Evolutionary conservation across 2,888 invertebrate species (phyloP), one percentile per base, ranked within the genome.

Genomic region (Sarcophaga caerulescens): DNA sequence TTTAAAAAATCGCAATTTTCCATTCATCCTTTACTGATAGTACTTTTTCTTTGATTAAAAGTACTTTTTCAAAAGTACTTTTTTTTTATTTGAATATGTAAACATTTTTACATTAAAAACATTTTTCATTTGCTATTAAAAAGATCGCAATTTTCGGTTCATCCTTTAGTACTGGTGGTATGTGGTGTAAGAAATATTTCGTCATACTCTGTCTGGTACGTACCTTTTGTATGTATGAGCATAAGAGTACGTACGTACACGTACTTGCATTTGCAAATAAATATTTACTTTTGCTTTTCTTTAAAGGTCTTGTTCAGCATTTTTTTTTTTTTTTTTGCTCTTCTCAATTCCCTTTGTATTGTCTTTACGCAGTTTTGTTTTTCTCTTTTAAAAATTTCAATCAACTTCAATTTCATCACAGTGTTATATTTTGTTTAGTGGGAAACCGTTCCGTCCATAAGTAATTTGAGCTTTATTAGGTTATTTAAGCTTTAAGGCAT

Each of bases 381-480:
- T 44, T 60, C 3, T 68, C 35, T 75, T 75, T 62, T 52, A 5
- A 8, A 10, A 35, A 35, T 8, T 52, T 57, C n/a, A 65, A 5
- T 57, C n/a, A 65, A 5, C 6, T 80, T 73, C 45, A 60, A 52
- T 45, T 65, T 80, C 66, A 47, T 68, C 14, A 76, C 5, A 2
- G 5, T 19, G 17, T 47, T 47, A 12, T 57, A 14, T 52, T 79
- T 82, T 82, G 78, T 82, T 85, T 82, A 85, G 82, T 85, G 85
- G 82, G 85, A 82, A 85, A 35, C 35, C 35, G 35, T 85, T 85
- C 12, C 12, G 12, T 85, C 79, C 66, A 76, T 76, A 79, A 79
- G 85, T 85, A 85, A 85, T 85, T 85, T 85, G 85, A 85, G 79
- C 82, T 85, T 85, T 85, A 85, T 82, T 85, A 79, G 85, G 85